Conservation (phyloP, 2,797 vertebrate genomes). For the Novumbra hubbsi region DNA sequence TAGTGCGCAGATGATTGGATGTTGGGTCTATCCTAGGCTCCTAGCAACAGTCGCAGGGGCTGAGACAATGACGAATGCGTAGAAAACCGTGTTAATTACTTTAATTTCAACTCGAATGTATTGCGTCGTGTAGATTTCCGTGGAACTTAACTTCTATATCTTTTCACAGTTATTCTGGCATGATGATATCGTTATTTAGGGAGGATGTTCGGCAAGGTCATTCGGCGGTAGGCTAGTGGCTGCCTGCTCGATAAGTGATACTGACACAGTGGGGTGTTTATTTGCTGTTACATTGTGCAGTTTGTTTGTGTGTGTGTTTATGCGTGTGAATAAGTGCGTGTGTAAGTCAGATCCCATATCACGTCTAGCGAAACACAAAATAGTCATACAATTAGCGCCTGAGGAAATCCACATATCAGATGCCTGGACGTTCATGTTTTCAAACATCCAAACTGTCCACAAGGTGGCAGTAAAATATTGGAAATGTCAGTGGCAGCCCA, state of each 20-base stretch:
- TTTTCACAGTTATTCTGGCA: background rate
- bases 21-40: slow-evolving; percentile 43
- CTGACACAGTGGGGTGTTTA: background rate
- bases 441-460: slow-evolving; percentile 27
- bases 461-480: slow-evolving; percentile 39
- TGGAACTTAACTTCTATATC: background rate
- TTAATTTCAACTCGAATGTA: background rate
- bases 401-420: background rate
- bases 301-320: background rate
- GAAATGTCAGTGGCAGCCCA: background rate
- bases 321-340: background rate
- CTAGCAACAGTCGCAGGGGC: slow-evolving; percentile 72
- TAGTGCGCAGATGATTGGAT: slow-evolving; percentile 67
- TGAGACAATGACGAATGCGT: slow-evolving; percentile 14
- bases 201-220: background rate
- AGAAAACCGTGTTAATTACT: background rate
- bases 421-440: background rate
- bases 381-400: background rate
- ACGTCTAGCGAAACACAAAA: background rate
- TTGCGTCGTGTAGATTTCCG: background rate
- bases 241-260: too few species aligned
- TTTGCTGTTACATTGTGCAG: background rate
- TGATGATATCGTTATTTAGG: background rate
- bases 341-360: background rate
- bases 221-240: background rate